Base-by-base conservation (phyloP, 2,113 vertebrate genomes). In the Macquaria australasica region DNA sequence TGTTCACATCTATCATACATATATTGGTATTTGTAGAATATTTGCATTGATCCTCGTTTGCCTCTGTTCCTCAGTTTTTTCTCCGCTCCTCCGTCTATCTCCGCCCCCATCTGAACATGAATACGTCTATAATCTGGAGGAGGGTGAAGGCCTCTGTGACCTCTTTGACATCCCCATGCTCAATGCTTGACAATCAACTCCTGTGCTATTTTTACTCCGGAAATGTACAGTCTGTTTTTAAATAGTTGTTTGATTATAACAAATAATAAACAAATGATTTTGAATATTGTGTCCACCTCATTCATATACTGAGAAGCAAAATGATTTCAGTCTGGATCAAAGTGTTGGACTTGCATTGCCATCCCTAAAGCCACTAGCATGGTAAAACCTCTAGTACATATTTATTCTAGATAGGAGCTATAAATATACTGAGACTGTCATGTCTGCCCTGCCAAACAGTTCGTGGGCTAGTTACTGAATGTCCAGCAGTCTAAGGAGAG, bases 81-180 rank as follows among this genome's bases (percentile, higher is more conserved):
- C 97, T 78, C 97, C 97, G 1, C 92, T 98, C 76, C 96, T 97
- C 34, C 96, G 89, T 75, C 95, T 96, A 4, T 97, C 97, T 37
- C 95, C 96, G 5, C 96, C 96, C 0, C 97, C 97, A 0, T 96
- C 96, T 82, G 97, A 98, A 88, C 96, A 96, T 0, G 97, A 99
- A 90, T 97, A 97, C 89, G 94, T 96, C 93, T 97, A 96, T 87
- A 97, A 96, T 91, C 93, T 98, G 93, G 97, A 99, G 0, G 97
- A 98, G 82, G 97, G 95, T 0, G 97, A 98, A 96, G 97, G 97
- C 56, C 93, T 97, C 86, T 97, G 96, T 71, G 97, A 98, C 95
- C 96, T 98, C 83, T 98, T 98, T 53, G 97, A 98, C 5, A 96
- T 98, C 84, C 96, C 97, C 81, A 94, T 97, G 89, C 96, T 97